Base-by-base conservation (phyloP, 2,888 invertebrate species). In the Apomyelois bistriatella region DNA sequence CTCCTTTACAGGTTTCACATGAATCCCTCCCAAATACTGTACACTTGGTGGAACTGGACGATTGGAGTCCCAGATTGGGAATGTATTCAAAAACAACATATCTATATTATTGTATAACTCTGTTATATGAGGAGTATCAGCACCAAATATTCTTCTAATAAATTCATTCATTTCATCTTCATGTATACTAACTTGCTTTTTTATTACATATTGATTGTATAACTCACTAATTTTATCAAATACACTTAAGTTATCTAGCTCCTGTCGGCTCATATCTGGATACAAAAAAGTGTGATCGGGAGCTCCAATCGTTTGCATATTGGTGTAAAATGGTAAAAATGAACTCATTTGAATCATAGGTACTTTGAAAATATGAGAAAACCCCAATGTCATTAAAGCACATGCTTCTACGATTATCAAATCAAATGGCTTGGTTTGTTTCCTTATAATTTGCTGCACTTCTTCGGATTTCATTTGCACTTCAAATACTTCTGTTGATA, bases 11-110 rank as follows among this genome's bases (percentile, higher is more conserved):
- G 72, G 68, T 22, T 70, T 73, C 16, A 80, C 66, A 59, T 88
- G 87, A 17, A 81, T 56, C 5, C 83, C 82, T 30, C 84, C 85
- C 55, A 87, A 73, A 53, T 76, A 78, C 0, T 88, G 55, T 1
- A 83, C 61, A 52, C 71, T 73, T 0, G 86, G 82, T 2, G 85
- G 74, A 6, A 79, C 64, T 0, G 90, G 89, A 16, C 83, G 67
- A 53, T 75, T 73, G 1, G 59, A 58, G 22, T 73, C 72, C 64
- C 79, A 77, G 35, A 81, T 54, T 1, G 82, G 79, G 64, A 88
- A 76, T 0, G 68, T 61, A 58, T 89, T 89, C 1, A 85, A 53
- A 55, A 90, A 77, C 30, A 86, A 53, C 66, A 89, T 60, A 53
- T 79, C 78, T 0, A 82, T 56, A 53, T 71, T 71, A 5, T 64